These are phyloP conservation scores for Capromys pilorides DNA, from an alignment of 2,797 vertebrate genomes.

Conservation along the genomic window DNA sequence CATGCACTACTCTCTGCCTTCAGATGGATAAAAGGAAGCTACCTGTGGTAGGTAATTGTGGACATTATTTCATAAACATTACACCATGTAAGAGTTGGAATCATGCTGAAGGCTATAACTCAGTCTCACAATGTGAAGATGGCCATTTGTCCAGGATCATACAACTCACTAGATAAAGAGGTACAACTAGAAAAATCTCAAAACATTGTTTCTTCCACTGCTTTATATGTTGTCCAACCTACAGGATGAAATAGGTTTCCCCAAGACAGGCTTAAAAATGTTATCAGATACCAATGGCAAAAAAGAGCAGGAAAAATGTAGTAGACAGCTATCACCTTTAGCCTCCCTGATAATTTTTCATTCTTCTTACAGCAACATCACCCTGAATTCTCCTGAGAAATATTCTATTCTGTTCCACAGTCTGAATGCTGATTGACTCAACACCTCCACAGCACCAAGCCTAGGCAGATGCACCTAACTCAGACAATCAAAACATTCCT, in stretches of 20 bases:
- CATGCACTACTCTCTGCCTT: background rate
- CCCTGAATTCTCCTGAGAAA: background rate
- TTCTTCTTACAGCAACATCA: background rate
- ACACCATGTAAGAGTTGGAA: background rate
- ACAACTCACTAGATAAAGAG: background rate
- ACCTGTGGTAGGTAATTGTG: background rate
- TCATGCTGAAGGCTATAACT: background rate
- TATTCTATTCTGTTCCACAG: background rate
- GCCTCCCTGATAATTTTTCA: background rate
- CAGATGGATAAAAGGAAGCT: background rate
- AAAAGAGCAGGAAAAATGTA: background rate
- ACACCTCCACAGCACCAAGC: background rate
- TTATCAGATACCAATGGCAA: background rate
- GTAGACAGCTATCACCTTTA: background rate
- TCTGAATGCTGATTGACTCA: background rate
- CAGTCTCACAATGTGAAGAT: background rate
- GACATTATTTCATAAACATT: background rate
- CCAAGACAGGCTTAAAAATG: background rate
- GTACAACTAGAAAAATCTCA: background rate
- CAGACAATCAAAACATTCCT: background rate
- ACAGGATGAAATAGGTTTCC: background rate
- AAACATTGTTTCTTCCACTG: background rate
- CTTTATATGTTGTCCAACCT: background rate
- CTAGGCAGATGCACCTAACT: background rate
- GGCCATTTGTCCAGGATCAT: background rate